These are phyloP conservation scores for Pocillopora meandrina DNA, from an alignment of 92 coral and sea anemone genomes.

Conservation along the genomic window DNA sequence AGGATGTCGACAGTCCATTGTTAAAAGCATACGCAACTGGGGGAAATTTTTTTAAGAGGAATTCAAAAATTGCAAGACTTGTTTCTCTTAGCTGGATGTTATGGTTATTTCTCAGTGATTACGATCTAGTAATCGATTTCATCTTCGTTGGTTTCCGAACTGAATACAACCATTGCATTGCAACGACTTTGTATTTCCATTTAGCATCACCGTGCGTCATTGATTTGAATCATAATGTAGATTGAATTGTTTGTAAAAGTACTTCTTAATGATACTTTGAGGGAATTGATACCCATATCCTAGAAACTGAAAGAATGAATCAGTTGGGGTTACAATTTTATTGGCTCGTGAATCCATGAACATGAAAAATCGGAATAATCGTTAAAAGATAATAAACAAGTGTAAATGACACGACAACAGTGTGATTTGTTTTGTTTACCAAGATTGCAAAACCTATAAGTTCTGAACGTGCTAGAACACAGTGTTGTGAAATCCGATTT, in stretches of 20 bases:
- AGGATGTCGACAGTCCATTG: constrained; percentile 7
- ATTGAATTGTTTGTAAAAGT: background rate
- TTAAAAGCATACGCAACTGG: background rate
- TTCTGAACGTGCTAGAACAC: background rate
- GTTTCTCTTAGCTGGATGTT: background rate
- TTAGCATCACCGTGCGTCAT: constrained; percentile 17
- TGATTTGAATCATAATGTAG: background rate
- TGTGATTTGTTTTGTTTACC: background rate
- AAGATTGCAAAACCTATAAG: background rate
- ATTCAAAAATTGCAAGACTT: background rate
- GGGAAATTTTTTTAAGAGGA: background rate
- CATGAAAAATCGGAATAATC: background rate
- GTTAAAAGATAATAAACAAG: background rate
- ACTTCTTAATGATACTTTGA: background rate
- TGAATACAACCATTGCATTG: constrained; percentile 17
- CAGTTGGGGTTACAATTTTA: background rate
- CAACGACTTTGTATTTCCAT: constrained; percentile 34
- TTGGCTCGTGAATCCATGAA: background rate
- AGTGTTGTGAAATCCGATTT: background rate
- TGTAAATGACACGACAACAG: background rate
- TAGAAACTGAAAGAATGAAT: background rate
- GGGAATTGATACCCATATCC: background rate
- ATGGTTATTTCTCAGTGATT: constrained; percentile 1
- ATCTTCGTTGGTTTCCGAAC: background rate
- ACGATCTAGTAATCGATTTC: constrained; percentile 11